Percentiles rank a stretch among this genome's conserved stretches.
These are phyloP conservation scores for Thunnus albacares DNA, from an alignment of 2,797 vertebrate genomes.

Conservation along the genomic window DNA sequence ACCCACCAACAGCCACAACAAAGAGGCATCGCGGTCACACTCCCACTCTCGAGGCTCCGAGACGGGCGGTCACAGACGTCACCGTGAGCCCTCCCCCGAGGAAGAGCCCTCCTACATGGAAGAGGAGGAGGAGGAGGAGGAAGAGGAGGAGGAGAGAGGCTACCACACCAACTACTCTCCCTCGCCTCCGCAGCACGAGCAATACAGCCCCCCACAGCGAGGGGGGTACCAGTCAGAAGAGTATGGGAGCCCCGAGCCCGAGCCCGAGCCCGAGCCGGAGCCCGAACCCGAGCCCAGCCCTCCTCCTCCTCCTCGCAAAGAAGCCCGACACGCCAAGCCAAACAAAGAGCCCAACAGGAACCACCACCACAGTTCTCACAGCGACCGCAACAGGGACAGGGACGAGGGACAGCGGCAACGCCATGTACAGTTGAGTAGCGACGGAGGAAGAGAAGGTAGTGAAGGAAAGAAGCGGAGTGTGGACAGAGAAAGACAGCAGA, in stretches of 20 bases:
- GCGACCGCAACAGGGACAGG: slow-evolving; percentile 65
- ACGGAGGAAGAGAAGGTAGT: slow-evolving; percentile 8
- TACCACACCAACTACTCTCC: slow-evolving; percentile 83
- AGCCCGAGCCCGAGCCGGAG: slow-evolving; percentile 45
- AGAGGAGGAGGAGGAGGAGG: slow-evolving; percentile 73
- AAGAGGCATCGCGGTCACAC: slow-evolving; percentile 75
- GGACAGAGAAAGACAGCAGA: slow-evolving; percentile 76
- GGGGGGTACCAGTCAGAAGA: slow-evolving; percentile 83
- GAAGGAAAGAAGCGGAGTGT: slow-evolving; percentile 75
- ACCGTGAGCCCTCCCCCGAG: slow-evolving; percentile 85
- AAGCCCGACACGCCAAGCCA: slow-evolving; percentile 75
- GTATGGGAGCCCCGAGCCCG: slow-evolving; percentile 83
- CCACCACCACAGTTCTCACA: slow-evolving; percentile 71
- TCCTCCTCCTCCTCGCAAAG: slow-evolving; percentile 76
- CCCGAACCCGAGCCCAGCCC: slow-evolving; percentile 68
- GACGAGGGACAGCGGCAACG: slow-evolving; percentile 77
- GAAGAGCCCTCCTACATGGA: slow-evolving; percentile 75
- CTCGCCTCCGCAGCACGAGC: slow-evolving; percentile 78
- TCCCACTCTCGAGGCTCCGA: slow-evolving; percentile 61
- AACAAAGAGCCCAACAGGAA: slow-evolving; percentile 78
- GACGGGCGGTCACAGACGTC: slow-evolving; percentile 71
- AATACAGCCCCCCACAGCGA: slow-evolving; percentile 76
- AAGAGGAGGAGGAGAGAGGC: slow-evolving; percentile 79
- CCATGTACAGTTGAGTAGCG: slow-evolving; percentile 66
- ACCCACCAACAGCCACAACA: slow-evolving; percentile 74